Evolutionary conservation across 2,888 invertebrate species (phyloP).

Genomic region (Trissoscelio sp.): DNA sequence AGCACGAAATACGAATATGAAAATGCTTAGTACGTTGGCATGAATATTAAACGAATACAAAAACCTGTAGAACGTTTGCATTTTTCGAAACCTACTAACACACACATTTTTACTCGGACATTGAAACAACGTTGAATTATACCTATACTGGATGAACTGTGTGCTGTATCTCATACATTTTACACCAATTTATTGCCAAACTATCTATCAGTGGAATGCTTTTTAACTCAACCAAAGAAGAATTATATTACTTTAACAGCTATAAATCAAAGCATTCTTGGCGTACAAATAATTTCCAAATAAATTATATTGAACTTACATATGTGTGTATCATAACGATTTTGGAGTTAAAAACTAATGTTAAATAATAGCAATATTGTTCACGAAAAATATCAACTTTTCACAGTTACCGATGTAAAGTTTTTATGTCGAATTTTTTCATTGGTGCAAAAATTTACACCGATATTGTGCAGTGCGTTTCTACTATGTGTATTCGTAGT

Average conservation of each 20-base stretch:
- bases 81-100: slow-evolving; percentile 21
- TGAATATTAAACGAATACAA: slow-evolving; percentile 36
- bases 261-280: too few relatives aligned
- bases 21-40: slow-evolving; percentile 36
- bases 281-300: too few relatives aligned
- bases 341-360: too few relatives aligned
- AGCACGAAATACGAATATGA: slow-evolving; percentile 18
- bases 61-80: slow-evolving; percentile 47
- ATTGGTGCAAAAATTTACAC: neutral
- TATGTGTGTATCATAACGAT: too few relatives aligned
- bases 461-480: neutral
- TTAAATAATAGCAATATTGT: too few relatives aligned
- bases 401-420: too few relatives aligned
- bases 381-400: too few relatives aligned
- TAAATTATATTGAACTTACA: too few relatives aligned
- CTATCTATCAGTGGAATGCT: slow-evolving; percentile 4
- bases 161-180: neutral
- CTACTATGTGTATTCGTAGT: too few relatives aligned
- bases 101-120: neutral
- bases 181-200: slow-evolving; percentile 4
- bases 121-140: slow-evolving; percentile 24
- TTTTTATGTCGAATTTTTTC: too few relatives aligned
- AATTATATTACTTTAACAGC: too few relatives aligned
- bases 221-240: neutral
- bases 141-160: neutral